Conservation (phyloP, 1,140 invertebrate genomes). For the Leptopilina clavipes region DNA sequence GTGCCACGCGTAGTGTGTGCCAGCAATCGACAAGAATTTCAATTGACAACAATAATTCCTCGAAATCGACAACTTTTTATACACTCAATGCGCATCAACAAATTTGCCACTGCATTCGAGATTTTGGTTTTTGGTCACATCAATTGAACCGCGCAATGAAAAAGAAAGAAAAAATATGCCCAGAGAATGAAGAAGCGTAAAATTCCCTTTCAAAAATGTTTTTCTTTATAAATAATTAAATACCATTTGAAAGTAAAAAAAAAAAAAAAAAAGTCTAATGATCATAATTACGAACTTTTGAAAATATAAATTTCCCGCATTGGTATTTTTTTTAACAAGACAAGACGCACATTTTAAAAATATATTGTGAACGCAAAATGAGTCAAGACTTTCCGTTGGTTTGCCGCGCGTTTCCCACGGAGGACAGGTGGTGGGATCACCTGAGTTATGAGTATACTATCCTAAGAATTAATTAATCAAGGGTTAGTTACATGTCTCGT, state of each 20-base stretch:
- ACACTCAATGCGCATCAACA: neutral
- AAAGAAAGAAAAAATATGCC: neutral
- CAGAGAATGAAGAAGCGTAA: too few species aligned
- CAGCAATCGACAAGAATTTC: conserved; percentile 23
- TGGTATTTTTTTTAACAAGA: neutral
- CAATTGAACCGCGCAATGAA: neutral
- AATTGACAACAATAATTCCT: conserved; percentile 7
- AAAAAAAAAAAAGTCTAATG: too few species aligned
- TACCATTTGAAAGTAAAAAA: too few species aligned
- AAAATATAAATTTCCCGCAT: neutral
- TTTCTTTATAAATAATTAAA: too few species aligned
- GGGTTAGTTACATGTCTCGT: neutral
- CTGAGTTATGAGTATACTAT: neutral
- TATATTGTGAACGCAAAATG: neutral
- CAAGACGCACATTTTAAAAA: neutral
- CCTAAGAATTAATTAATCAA: conserved; percentile 21
- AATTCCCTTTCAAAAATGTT: too few species aligned
- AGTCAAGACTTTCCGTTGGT: conserved; percentile 10
- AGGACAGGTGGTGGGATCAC: conserved; percentile 9
- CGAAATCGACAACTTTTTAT: neutral
- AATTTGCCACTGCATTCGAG: conserved; percentile 1
- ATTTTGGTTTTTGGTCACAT: neutral
- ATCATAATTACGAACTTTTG: too few species aligned
- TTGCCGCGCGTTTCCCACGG: conserved; percentile 17
- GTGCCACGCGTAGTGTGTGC: conserved; percentile 50